Conservation (phyloP, 2,888 invertebrate species). For the Neoitamus cyanurus region DNA sequence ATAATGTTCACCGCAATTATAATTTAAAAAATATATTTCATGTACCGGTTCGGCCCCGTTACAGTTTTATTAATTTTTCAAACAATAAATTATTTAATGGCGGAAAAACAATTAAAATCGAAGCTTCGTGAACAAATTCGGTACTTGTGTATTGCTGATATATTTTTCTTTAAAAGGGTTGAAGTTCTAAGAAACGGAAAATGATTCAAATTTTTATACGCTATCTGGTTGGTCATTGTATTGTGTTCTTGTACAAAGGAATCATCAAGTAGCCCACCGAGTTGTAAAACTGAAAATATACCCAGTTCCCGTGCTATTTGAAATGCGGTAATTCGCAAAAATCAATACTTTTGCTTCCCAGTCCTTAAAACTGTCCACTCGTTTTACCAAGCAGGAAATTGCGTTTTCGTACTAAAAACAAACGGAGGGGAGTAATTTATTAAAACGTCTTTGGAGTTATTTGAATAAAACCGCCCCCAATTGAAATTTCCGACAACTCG, state of each 20-base stretch:
- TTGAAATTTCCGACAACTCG: too few relatives aligned
- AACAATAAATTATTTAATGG: too few relatives aligned
- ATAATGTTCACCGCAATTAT: too few relatives aligned
- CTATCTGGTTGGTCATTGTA: neutral
- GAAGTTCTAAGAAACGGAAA: too few relatives aligned
- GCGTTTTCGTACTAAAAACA: neutral
- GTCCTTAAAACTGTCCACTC: neutral
- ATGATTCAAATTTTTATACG: neutral
- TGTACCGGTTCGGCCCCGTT: too few relatives aligned
- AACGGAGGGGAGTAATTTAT: neutral
- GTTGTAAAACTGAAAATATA: neutral
- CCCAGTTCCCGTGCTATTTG: neutral
- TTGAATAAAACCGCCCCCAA: too few relatives aligned
- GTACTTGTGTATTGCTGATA: too few relatives aligned
- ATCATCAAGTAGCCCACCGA: neutral
- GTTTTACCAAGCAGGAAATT: neutral
- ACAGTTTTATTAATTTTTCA: too few relatives aligned
- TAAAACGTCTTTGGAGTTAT: neutral
- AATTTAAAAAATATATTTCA: too few relatives aligned
- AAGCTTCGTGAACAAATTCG: too few relatives aligned
- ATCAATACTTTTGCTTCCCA: neutral
- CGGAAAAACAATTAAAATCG: too few relatives aligned
- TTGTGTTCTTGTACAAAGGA: neutral
- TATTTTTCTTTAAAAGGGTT: too few relatives aligned
- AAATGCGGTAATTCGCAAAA: neutral